These are phyloP conservation scores for Myioborus miniatus DNA, from an alignment of 2,797 vertebrate genomes.

Conservation along the genomic window DNA sequence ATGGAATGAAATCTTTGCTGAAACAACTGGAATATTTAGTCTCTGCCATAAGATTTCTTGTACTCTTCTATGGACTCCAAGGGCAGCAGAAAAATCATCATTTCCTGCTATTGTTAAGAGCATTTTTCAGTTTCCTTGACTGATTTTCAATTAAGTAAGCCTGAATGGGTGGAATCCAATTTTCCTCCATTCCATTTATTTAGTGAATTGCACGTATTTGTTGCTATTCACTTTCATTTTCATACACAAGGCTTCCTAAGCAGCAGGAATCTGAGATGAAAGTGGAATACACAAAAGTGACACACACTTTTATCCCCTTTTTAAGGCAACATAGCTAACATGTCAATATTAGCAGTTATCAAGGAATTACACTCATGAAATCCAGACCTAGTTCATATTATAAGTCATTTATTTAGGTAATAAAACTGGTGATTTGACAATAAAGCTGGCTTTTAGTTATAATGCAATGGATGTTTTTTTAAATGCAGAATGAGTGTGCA, in stretches of 20 bases:
- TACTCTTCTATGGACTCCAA: not conserved
- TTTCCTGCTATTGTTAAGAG: not conserved
- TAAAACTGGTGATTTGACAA: not conserved
- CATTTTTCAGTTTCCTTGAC: not conserved
- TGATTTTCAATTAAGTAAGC: slow-evolving; percentile 37
- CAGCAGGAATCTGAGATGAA: not conserved
- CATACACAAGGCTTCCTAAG: not conserved
- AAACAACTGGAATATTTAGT: not conserved
- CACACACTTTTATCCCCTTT: not conserved
- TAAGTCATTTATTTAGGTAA: not conserved
- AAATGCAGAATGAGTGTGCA: not conserved
- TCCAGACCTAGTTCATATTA: not conserved
- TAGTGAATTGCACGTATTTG: not conserved
- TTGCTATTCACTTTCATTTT: not conserved
- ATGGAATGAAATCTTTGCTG: slow-evolving; percentile 20
- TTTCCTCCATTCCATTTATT: not conserved
- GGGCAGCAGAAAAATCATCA: not conserved
- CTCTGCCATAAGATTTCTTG: slow-evolving; percentile 11
- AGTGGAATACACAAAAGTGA: not conserved
- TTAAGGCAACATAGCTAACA: not conserved
- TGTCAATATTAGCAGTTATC: not conserved
- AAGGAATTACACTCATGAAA: not conserved
- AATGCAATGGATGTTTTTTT: not conserved
- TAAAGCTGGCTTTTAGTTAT: not conserved
- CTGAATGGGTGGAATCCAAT: not conserved